Base-by-base conservation (phyloP, 2,888 invertebrate genomes). In the Hymenopus coronatus region DNA sequence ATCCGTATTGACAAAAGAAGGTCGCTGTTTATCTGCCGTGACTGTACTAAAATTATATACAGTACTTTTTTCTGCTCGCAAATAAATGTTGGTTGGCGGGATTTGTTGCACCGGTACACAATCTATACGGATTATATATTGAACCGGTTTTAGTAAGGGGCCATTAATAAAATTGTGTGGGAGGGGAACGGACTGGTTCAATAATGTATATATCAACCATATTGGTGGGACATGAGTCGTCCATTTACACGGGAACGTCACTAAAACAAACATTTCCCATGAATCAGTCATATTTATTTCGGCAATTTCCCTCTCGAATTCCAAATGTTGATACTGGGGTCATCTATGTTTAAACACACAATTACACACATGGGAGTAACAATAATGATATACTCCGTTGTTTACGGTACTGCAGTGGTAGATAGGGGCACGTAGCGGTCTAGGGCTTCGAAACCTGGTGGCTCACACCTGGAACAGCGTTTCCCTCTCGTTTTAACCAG, bases 91-190 rank as follows among this genome's bases (percentile, higher is more conserved):
- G 54, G 54, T 15, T 20, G 15, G 54, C 20, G 54, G 54, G 54
- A 70, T 70, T 70, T 70, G 54, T 70, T 70, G 54, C 54, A 70
- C 54, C 54, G 54, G 54, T 70, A 70, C 54, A 70, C 54, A 70
- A 70, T 70, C 54, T 70, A 70, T 70, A 70, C 54, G 54, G 54
- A 70, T 70, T 70, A 70, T 70, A 70, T 70, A 70, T 70, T 70
- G 54, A 70, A 70, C 54, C 54, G 54, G 54, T 70, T 70, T 70
- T 70, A 70, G 54, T 70, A 70, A 70, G 54, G 54, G 54, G 70
- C 70, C 70, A 70, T 85, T 85, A 85, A 85, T 85, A 85, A 85
- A 84, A 20, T 70, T 70, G 70, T 70, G 85, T 85, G 28, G 84
- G 84, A 70, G 54, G 54, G 54, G 54, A 70, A 70, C 54, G 25